Evolutionary conservation across 2,888 invertebrate species (phyloP).

Genomic region (Lithophane semibrunnea): DNA sequence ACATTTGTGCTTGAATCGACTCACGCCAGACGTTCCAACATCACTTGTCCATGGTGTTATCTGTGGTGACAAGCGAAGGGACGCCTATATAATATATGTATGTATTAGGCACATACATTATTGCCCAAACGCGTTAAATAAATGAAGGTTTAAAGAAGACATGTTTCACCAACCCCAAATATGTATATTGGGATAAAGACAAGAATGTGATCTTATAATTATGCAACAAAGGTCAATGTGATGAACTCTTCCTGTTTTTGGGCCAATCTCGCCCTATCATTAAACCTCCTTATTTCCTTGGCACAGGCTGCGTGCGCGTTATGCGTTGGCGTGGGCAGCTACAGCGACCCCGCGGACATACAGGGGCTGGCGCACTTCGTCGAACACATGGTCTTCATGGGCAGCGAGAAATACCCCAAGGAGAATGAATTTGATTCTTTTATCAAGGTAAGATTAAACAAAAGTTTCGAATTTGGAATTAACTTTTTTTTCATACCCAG

Average conservation of each 20-base stretch:
- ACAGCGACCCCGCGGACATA: slow-evolving; percentile 94
- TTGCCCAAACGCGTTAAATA: neutral
- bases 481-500: no score
- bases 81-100: no score
- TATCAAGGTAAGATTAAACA: slow-evolving; percentile 89
- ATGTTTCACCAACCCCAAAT: neutral
- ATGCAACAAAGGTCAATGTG: neutral
- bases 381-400: slow-evolving; percentile 99
- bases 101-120: neutral
- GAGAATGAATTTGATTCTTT: slow-evolving; percentile 96
- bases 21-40: no score
- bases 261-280: neutral
- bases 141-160: neutral
- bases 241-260: neutral
- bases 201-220: neutral
- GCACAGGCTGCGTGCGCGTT: slow-evolving; percentile 93
- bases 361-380: slow-evolving; percentile 96
- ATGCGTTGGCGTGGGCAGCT: slow-evolving; percentile 94
- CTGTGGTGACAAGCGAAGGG: no score
- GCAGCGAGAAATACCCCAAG: slow-evolving; percentile 96
- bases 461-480: no score
- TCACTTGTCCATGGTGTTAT: no score
- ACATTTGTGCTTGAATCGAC: no score
- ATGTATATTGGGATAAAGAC: neutral
- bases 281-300: slow-evolving; percentile 48